A percentile compares a stretch with the other conserved stretches of the same genome.
Evolutionary conservation across 2,888 invertebrate genomes (phyloP).

Genomic region (Hyppa rectilinea): DNA sequence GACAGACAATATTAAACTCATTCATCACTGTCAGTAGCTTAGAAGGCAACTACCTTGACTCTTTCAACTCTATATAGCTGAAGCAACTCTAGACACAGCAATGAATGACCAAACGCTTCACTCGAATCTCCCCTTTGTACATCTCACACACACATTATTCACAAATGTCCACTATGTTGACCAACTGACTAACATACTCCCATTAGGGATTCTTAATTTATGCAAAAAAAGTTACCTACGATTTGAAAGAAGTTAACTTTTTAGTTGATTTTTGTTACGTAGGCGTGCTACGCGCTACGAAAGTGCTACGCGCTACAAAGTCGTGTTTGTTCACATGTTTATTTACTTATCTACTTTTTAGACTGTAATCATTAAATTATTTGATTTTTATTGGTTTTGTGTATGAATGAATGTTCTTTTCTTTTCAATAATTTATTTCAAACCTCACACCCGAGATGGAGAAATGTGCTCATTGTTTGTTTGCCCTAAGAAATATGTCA

Average conservation of each 20-base stretch:
- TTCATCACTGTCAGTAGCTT: slow-evolving; percentile 27
- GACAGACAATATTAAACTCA: slow-evolving; percentile 37
- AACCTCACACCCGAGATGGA: slow-evolving; percentile 31
- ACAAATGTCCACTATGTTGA: not conserved
- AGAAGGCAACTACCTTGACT: slow-evolving; percentile 7
- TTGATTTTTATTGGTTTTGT: not conserved
- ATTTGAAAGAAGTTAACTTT: slow-evolving; percentile 5
- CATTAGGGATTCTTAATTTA: not conserved
- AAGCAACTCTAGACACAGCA: not conserved
- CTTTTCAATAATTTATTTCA: slow-evolving; percentile 39
- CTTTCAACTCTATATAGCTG: not conserved
- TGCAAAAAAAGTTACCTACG: not conserved
- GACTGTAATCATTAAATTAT: not conserved
- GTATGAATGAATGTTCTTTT: slow-evolving; percentile 3
- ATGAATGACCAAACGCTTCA: slow-evolving; percentile 1
- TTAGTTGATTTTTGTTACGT: slow-evolving; percentile 8
- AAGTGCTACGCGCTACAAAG: slow-evolving; percentile 63
- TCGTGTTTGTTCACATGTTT: not conserved
- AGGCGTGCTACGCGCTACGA: slow-evolving; percentile 60
- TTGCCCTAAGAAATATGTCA: slow-evolving; percentile 56
- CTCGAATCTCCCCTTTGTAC: not conserved
- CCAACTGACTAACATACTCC: slow-evolving; percentile 9
- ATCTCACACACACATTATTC: not conserved
- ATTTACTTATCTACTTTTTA: slow-evolving; percentile 3
- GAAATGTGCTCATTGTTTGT: slow-evolving; percentile 38